phyloP scores from a whole-genome alignment of 2,113 vertebrate genomes.

The Sander lucioperca region DNA sequence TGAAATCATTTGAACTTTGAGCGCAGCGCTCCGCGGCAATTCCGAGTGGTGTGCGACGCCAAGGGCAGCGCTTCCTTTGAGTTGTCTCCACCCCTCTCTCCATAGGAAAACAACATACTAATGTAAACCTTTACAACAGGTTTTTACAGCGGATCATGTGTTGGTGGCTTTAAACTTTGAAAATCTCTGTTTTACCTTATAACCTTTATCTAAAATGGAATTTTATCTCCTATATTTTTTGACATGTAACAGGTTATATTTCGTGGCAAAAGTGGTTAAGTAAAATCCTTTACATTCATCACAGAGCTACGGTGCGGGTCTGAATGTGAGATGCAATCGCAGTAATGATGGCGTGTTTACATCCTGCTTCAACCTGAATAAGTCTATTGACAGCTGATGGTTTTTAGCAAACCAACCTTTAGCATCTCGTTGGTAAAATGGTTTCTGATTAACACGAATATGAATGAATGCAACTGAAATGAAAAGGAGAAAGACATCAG shows the following conservation, averaged over 20 bases:
- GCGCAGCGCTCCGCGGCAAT: too few species aligned
- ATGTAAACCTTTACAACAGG: too few species aligned
- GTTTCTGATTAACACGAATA: conserved; percentile 36
- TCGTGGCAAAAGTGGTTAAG: not conserved
- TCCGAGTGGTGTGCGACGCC: too few species aligned
- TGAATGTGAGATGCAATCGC: not conserved
- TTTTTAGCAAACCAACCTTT: conserved; percentile 11
- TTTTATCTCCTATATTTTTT: not conserved
- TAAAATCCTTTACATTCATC: conserved; percentile 7
- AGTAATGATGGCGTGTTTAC: conserved; percentile 11
- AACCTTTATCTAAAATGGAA: not conserved
- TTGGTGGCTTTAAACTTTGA: not conserved
- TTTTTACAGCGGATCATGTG: too few species aligned
- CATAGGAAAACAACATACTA: too few species aligned
- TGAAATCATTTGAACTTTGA: too few species aligned
- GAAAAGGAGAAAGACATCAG: conserved; percentile 37
- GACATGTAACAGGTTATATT: not conserved
- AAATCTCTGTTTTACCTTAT: not conserved
- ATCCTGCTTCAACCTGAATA: conserved; percentile 20
- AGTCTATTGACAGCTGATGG: conserved; percentile 13
- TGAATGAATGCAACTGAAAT: not conserved
- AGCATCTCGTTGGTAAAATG: conserved; percentile 5
- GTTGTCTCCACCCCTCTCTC: too few species aligned
- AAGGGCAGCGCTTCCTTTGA: too few species aligned
- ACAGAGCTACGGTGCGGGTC: not conserved